These are phyloP conservation scores for Unio delphinus DNA, from an alignment of 2,888 invertebrate species.

Conservation along the genomic window DNA sequence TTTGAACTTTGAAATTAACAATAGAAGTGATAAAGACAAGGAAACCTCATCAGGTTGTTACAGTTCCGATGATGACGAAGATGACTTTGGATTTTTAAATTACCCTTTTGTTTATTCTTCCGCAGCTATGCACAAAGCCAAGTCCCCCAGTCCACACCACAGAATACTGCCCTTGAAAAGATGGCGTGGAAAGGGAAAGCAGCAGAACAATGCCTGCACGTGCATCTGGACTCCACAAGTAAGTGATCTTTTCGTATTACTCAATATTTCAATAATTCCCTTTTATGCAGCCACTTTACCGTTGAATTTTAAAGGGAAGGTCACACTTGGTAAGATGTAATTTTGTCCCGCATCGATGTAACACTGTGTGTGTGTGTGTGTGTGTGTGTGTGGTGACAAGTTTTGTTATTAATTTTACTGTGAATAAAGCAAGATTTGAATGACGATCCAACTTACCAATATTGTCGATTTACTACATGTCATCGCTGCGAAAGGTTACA, in stretches of 20 bases:
- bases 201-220: constrained; percentile 77
- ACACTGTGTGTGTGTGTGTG: too few species aligned
- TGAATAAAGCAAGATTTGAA: too few species aligned
- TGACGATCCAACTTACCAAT: too few species aligned
- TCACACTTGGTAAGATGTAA: too few species aligned
- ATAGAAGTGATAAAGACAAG: constrained; percentile 29
- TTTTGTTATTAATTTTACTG: too few species aligned
- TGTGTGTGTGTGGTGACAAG: too few species aligned
- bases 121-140: constrained; percentile 65
- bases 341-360: too few species aligned
- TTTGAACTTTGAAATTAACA: constrained; percentile 35
- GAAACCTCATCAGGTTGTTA: constrained; percentile 22
- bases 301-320: neutral
- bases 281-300: neutral
- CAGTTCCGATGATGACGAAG: constrained; percentile 57
- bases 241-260: constrained; percentile 68
- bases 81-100: constrained; percentile 63
- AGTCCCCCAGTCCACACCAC: constrained; percentile 52
- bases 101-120: constrained; percentile 51
- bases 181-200: constrained; percentile 75
- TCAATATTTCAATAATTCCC: neutral
- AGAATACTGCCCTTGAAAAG: constrained; percentile 75
- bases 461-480: too few species aligned
- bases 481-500: too few species aligned
- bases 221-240: constrained; percentile 90